Evolutionary conservation across 2,113 vertebrate species (phyloP).

Genomic region (Empidonax traillii): DNA sequence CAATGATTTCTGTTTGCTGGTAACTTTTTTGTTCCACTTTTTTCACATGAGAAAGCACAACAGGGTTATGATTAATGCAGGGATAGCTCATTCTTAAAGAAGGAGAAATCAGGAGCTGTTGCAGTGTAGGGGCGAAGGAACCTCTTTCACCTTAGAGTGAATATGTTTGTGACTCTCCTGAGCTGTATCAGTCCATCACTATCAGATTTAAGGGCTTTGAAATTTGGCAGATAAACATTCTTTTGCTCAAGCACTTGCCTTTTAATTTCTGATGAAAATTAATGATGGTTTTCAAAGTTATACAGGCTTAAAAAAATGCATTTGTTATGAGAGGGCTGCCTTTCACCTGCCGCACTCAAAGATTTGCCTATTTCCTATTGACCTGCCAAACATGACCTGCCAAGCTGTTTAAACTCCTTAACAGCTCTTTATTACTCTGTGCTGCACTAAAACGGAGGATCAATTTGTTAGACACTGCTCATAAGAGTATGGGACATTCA

Average conservation of each 20-base stretch:
- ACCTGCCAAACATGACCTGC: background rate
- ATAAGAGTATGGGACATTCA: background rate
- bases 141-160: background rate
- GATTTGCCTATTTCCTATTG: background rate
- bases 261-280: background rate
- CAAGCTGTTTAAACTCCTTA: background rate
- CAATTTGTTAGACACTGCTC: background rate
- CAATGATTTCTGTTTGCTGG: background rate
- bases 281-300: background rate
- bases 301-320: background rate
- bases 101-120: accelerated
- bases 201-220: background rate
- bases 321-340: background rate
- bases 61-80: background rate
- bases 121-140: background rate
- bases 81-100: background rate
- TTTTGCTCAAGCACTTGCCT: background rate
- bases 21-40: background rate
- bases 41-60: background rate
- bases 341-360: background rate
- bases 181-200: background rate
- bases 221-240: background rate
- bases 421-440: background rate
- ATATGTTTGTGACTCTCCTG: background rate
- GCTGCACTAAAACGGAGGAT: background rate